Percentiles rank a stretch among this genome's conserved stretches.
Conservation (phyloP, 1,140 invertebrate species). For the Scaptomyza pallida region DNA sequence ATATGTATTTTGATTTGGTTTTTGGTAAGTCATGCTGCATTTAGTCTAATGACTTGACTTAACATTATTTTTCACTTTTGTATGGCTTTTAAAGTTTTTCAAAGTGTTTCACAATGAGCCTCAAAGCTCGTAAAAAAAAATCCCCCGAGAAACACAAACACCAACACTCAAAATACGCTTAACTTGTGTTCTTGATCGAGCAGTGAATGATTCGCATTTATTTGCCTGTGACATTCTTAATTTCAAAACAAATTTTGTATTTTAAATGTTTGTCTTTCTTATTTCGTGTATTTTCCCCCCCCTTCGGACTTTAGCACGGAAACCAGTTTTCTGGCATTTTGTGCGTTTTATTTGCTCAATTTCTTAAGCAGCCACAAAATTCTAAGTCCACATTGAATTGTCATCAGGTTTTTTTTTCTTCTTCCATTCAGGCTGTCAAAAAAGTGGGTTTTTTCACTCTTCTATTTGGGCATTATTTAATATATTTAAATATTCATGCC, state of each 20-base stretch:
- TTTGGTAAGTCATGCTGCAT: slow-evolving; percentile 75
- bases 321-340: slow-evolving; percentile 55
- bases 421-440: slow-evolving; percentile 3
- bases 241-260: slow-evolving; percentile 7
- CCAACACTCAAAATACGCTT: slow-evolving; percentile 5
- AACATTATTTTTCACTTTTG: slow-evolving; percentile 38
- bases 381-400: slow-evolving; percentile 42
- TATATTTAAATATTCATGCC: slow-evolving; percentile 55
- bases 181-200: slow-evolving; percentile 27
- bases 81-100: slow-evolving; percentile 30
- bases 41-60: slow-evolving; percentile 77
- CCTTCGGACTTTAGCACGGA: slow-evolving; percentile 11
- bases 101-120: slow-evolving; percentile 48
- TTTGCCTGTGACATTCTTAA: slow-evolving; percentile 37
- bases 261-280: slow-evolving; percentile 18
- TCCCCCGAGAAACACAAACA: too few relatives aligned
- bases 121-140: too few relatives aligned
- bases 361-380: slow-evolving; percentile 33
- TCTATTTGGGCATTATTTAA: slow-evolving; percentile 44
- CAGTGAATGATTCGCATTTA: slow-evolving; percentile 41
- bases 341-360: slow-evolving; percentile 43
- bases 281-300: slow-evolving; percentile 37
- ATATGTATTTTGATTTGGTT: slow-evolving; percentile 9
- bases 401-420: slow-evolving; percentile 37
- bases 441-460: slow-evolving; percentile 2